These are phyloP conservation scores for Resseliella maxima DNA, from an alignment of 2,888 invertebrate genomes.

Conservation along the genomic window DNA sequence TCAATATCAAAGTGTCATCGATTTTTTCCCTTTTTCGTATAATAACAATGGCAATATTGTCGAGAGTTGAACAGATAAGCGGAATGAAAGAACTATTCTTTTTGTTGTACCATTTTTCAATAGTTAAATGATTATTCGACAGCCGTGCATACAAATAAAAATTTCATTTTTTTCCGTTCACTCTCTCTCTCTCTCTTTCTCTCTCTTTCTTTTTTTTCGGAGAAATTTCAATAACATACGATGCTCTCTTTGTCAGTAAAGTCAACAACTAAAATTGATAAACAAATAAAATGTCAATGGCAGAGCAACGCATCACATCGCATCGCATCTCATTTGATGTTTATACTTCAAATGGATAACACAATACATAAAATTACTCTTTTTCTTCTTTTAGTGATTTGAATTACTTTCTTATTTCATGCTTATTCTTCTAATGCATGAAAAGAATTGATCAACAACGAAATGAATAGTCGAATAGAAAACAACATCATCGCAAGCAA, in stretches of 20 bases:
- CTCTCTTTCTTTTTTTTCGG: background rate
- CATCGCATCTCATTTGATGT: background rate
- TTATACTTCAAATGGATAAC: background rate
- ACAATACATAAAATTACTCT: background rate
- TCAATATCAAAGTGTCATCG: background rate
- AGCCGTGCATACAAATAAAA: background rate
- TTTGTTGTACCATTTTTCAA: background rate
- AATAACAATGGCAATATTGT: background rate
- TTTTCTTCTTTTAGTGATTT: background rate
- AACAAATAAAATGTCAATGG: background rate
- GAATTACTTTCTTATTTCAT: constrained; percentile 19
- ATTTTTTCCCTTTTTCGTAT: background rate
- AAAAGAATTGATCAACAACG: constrained; percentile 10
- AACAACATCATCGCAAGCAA: background rate
- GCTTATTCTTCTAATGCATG: background rate
- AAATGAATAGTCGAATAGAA: background rate
- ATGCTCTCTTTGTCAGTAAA: background rate
- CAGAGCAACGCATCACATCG: background rate
- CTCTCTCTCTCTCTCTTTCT: no score
- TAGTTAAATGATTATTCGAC: background rate
- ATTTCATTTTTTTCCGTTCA: no score
- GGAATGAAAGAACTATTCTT: background rate
- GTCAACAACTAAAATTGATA: background rate
- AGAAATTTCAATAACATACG: background rate
- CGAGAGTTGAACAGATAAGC: background rate